Evolutionary conservation across 2,888 invertebrate species (phyloP), one percentile per base, ranked within the genome.

Genomic region (Cheilosia variabilis): DNA sequence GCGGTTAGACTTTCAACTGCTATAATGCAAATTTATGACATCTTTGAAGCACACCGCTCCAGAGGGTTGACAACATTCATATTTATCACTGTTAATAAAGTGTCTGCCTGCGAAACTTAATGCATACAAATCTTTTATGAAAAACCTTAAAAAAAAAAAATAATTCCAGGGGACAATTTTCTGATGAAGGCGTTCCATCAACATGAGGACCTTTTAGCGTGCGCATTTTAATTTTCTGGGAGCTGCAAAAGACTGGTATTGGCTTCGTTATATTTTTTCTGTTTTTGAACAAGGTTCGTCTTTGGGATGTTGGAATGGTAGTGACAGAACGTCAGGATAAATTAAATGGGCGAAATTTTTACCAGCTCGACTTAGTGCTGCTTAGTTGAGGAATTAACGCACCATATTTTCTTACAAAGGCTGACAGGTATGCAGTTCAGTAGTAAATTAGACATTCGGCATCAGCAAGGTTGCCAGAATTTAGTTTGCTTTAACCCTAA

Each of bases 181-280:
- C 58, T 76, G 52, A 41, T 41, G 60, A 76, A 66, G 43, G 31
- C 43, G 22, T 52, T 55, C 34, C 57, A 66, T 76, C 19, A 76
- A 41, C 65, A 63, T 57, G 45, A 47, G 57, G 24, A 53, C 55
- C 27, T 55, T 68, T 55, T 27, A 19, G 53, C 60, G 37, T 34
- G 22, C 43, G 53, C 52, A n/a, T 66, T 66, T 27, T 66, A 4
- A 31, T 0, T 58, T 31, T 4, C 7, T 4, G 47, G 10, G 10
- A 37, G 4, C n/a, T 68, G 22, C 17, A 13, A 52, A 2, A n/a
- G 24, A 3, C 2, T 19, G 17, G 50, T 50, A 13, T 22, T 27
- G 22, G 15, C 24, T 15, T 24, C 1, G 24, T 24, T 37, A 22
- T 2, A 52, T 24, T 27, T 37, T 43, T 13, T 3, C 1, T 37